Percentiles rank a stretch among this genome's conserved stretches.
Conservation (phyloP, 1,140 invertebrate species). For the Schlechtendalia chinensis region DNA sequence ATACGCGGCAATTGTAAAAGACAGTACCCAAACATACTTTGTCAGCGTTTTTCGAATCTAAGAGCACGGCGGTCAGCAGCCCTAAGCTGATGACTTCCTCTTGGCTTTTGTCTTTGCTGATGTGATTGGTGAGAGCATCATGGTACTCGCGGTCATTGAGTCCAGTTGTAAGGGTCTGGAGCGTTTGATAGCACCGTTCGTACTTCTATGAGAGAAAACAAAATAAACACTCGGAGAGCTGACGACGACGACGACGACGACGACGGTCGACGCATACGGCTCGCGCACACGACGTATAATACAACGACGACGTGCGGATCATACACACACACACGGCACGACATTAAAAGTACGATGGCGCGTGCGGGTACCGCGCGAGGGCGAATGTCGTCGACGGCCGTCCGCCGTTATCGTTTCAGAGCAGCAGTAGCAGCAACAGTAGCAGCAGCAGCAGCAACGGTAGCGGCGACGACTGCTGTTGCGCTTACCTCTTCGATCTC, state of each 20-base stretch:
- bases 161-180: slow-evolving; percentile 75
- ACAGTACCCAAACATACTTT: slow-evolving; percentile 60
- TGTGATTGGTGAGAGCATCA: slow-evolving; percentile 82
- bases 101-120: slow-evolving; percentile 82
- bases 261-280: slow-evolving; percentile 17
- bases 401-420: neutral
- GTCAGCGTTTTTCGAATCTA: slow-evolving; percentile 77
- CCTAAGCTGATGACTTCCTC: slow-evolving; percentile 89
- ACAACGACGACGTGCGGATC: slow-evolving; percentile 23
- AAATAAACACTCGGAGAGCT: slow-evolving; percentile 9
- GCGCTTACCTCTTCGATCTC: slow-evolving; percentile 46
- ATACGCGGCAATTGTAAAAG: neutral
- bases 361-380: slow-evolving; percentile 18
- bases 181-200: slow-evolving; percentile 73
- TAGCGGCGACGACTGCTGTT: neutral
- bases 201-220: slow-evolving; percentile 73
- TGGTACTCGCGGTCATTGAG: slow-evolving; percentile 91
- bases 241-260: neutral
- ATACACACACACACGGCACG: slow-evolving; percentile 30
- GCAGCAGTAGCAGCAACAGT: neutral
- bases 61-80: slow-evolving; percentile 82
- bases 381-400: slow-evolving; percentile 17
- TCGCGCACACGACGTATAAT: slow-evolving; percentile 18
- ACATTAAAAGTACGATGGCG: slow-evolving; percentile 15
- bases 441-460: neutral